Conservation (phyloP, 2,888 invertebrate species). For the Caenorhabditis afra region DNA sequence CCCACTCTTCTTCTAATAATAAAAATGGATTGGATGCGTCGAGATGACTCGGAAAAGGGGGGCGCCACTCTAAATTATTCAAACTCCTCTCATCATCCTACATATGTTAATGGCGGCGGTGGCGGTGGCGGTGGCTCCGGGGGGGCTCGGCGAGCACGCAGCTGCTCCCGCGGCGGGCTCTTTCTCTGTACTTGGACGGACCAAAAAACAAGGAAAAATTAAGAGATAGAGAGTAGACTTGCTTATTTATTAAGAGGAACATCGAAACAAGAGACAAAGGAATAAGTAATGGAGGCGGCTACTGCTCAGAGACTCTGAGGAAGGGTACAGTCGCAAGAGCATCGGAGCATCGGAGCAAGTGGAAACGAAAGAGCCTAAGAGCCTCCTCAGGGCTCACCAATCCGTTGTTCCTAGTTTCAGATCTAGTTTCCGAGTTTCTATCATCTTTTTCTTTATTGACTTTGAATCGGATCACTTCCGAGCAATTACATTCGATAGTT, state of each 20-base stretch:
- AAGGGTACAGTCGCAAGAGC: too few species aligned
- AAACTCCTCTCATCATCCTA: conserved; percentile 49
- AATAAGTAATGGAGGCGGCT: background rate
- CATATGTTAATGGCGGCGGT: conserved; percentile 35
- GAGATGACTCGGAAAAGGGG: conserved; percentile 6
- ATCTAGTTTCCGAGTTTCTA: too few species aligned
- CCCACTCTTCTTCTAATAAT: conserved; percentile 15
- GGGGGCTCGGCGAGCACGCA: conserved; percentile 2
- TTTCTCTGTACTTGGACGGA: conserved; percentile 7
- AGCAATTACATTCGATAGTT: conserved; percentile 5
- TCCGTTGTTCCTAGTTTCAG: too few species aligned
- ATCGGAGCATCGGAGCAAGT: too few species aligned
- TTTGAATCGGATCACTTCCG: too few species aligned
- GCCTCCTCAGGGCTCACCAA: too few species aligned
- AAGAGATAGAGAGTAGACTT: background rate
- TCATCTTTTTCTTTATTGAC: too few species aligned
- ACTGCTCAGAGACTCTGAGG: too few species aligned
- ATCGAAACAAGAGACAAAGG: conserved; percentile 15
- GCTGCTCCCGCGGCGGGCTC: too few species aligned
- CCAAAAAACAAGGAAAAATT: background rate
- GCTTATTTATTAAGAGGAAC: conserved; percentile 15
- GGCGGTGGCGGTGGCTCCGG: too few species aligned
- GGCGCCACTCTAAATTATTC: conserved; percentile 49
- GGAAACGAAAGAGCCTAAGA: too few species aligned
- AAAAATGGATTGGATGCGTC: conserved; percentile 36